Evolutionary conservation across 2,797 vertebrate genomes (phyloP).

Genomic region (Neosalanx taihuensis): DNA sequence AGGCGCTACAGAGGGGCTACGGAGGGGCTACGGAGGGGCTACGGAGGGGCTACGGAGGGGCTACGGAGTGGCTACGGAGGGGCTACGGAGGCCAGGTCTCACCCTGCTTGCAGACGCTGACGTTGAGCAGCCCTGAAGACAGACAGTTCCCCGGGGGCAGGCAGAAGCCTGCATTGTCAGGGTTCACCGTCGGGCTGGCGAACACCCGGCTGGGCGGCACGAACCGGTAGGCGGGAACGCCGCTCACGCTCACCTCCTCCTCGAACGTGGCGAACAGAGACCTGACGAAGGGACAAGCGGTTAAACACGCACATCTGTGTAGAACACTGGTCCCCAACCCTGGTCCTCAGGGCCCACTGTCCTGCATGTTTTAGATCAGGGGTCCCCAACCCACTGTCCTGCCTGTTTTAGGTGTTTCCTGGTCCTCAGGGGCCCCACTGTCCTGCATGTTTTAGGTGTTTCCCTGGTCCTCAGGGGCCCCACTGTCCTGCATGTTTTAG

Average conservation of each 20-base stretch:
- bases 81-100: not conserved
- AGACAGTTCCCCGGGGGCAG: conserved; percentile 84
- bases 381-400: no score
- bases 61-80: not conserved
- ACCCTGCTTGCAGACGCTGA: conserved; percentile 89
- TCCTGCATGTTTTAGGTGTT: no score
- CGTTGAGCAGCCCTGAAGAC: conserved; percentile 85
- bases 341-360: no score
- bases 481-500: no score
- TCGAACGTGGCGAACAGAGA: conserved; percentile 85
- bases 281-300: conserved; percentile 58
- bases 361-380: no score
- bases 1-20: no score
- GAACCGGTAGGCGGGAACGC: conserved; percentile 83
- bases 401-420: no score
- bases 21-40: no score
- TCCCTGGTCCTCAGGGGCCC: no score
- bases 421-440: no score
- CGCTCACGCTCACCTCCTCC: conserved; percentile 74
- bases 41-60: no score
- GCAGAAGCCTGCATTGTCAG: conserved; percentile 91
- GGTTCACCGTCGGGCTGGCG: conserved; percentile 80
- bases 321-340: not conserved
- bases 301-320: not conserved
- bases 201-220: conserved; percentile 79